Percentiles rank a stretch among this genome's conserved stretches.
phyloP scores from a whole-genome alignment of 1,140 invertebrate species.

The Apis florea region DNA sequence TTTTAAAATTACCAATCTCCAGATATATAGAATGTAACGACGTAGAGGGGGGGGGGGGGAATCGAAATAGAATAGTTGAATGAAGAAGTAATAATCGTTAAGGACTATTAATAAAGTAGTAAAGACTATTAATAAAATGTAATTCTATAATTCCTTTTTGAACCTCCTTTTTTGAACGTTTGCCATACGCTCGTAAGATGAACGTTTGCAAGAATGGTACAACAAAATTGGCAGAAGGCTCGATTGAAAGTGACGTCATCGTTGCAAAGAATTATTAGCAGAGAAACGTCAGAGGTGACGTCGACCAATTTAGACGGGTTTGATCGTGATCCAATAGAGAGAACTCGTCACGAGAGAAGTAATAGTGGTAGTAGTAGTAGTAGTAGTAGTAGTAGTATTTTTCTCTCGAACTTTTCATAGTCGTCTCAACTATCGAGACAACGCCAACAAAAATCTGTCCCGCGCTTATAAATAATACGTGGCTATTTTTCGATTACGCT shows the following conservation, averaged over 20 bases:
- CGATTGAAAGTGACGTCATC: background rate
- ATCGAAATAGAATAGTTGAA: too few relatives aligned
- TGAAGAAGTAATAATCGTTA: too few relatives aligned
- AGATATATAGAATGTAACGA: too few relatives aligned
- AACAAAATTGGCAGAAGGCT: constrained; percentile 15
- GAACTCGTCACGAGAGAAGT: background rate
- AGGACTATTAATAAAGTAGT: background rate
- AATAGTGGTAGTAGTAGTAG: too few relatives aligned
- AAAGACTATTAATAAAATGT: background rate
- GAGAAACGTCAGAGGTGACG: constrained; percentile 21
- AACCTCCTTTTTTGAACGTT: too few relatives aligned
- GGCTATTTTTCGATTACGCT: too few relatives aligned
- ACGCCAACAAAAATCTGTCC: background rate
- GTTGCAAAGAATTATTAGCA: constrained; percentile 16
- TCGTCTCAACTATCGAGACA: background rate
- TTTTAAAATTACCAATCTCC: too few relatives aligned
- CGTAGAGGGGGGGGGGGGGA: too few relatives aligned
- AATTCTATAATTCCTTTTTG: background rate
- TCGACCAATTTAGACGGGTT: constrained; percentile 17
- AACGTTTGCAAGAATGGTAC: background rate
- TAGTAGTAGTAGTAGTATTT: too few relatives aligned
- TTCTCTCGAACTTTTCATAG: background rate
- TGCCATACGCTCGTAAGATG: background rate
- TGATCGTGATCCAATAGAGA: constrained; percentile 15
- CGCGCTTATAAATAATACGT: too few relatives aligned